A percentile compares a stretch with the other conserved stretches of the same genome.
Conservation (phyloP, 2,888 invertebrate genomes). For the Xestia c-nigrum region DNA sequence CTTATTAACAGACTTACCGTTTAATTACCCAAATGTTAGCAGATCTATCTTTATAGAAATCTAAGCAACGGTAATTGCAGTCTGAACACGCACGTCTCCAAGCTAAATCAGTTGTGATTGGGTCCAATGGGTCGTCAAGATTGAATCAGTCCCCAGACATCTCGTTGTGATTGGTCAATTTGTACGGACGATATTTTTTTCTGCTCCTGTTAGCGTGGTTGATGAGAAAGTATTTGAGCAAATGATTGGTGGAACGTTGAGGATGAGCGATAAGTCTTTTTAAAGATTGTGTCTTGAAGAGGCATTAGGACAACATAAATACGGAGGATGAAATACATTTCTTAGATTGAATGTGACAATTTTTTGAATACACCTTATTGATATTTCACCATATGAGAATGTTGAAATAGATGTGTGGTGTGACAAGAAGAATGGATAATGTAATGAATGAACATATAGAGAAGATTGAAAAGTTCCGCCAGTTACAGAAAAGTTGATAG, state of each 20-base stretch:
- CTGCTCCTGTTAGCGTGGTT: constrained; percentile 8
- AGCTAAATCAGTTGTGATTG: constrained; percentile 53
- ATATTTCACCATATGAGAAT: no score
- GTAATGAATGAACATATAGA: no score
- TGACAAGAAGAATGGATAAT: no score
- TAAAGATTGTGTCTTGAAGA: not conserved
- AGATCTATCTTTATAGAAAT: constrained; percentile 29
- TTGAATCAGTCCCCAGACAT: constrained; percentile 46
- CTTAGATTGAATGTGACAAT: not conserved
- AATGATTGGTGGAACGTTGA: constrained; percentile 2
- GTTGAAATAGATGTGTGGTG: no score
- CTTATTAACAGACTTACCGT: constrained; percentile 5
- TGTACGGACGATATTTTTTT: constrained; percentile 17
- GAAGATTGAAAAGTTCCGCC: no score
- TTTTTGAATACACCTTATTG: not conserved
- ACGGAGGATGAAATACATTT: not conserved
- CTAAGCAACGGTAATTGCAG: constrained; percentile 39
- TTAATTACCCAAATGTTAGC: constrained; percentile 46
- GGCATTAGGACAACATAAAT: not conserved
- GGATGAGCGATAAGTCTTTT: not conserved
- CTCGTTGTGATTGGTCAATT: constrained; percentile 39
- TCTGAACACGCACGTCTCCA: constrained; percentile 25
- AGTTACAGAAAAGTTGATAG: no score
- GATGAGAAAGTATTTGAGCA: constrained; percentile 30
- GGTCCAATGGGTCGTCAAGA: constrained; percentile 47